These are phyloP conservation scores for Gonioctena quinquepunctata DNA, from an alignment of 1,140 invertebrate genomes.

Conservation along the genomic window DNA sequence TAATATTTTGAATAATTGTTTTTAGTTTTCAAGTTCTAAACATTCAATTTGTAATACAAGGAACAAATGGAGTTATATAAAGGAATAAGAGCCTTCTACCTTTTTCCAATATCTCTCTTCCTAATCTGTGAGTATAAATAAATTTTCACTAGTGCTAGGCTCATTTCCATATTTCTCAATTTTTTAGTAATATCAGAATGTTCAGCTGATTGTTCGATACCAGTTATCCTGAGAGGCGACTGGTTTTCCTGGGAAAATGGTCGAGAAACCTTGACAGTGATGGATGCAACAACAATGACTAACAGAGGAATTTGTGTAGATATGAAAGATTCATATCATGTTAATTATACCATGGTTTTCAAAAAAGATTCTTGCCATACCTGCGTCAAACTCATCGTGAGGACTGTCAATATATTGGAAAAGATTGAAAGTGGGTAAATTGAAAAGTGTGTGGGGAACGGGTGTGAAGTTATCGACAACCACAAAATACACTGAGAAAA, in stretches of 20 bases:
- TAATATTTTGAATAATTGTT: too few species aligned
- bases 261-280: slow-evolving; percentile 78
- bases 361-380: slow-evolving; percentile 74
- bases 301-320: slow-evolving; percentile 73
- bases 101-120: background rate
- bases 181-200: background rate
- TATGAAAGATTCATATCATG: slow-evolving; percentile 72
- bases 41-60: too few species aligned
- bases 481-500: too few species aligned
- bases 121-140: background rate
- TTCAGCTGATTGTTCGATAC: slow-evolving; percentile 65
- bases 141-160: background rate
- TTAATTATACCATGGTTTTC: slow-evolving; percentile 87
- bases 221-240: slow-evolving; percentile 75
- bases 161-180: background rate
- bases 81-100: background rate
- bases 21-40: too few species aligned
- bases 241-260: slow-evolving; percentile 94
- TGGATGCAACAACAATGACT: slow-evolving; percentile 78
- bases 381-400: slow-evolving; percentile 82
- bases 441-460: background rate
- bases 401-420: slow-evolving; percentile 88
- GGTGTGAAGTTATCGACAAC: too few species aligned
- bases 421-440: slow-evolving; percentile 80
- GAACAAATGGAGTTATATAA: too few species aligned